phyloP scores from a whole-genome alignment of 2,113 vertebrate genomes.

The Oncorhynchus keta region DNA sequence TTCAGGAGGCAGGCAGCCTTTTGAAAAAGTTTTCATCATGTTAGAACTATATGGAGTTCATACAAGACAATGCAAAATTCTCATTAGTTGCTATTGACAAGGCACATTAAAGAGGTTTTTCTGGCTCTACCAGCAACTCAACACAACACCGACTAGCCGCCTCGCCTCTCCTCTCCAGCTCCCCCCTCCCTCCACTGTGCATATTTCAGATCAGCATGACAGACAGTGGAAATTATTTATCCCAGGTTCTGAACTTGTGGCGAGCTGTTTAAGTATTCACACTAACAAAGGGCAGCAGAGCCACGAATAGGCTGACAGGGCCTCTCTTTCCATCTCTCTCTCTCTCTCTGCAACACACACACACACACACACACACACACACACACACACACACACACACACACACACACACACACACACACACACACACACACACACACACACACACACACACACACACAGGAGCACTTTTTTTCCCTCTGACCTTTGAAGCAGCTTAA shows the following conservation, averaged over 20 bases:
- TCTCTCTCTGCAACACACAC: constrained; percentile 3
- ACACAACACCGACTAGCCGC: constrained; percentile 33
- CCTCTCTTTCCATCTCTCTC: constrained; percentile 46
- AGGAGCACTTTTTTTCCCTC: too few species aligned
- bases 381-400: too few species aligned
- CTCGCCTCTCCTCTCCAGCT: constrained; percentile 20
- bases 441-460: too few species aligned
- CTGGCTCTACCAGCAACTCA: constrained; percentile 48
- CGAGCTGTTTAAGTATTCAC: too few species aligned
- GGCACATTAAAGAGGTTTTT: constrained; percentile 73
- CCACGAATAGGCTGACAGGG: constrained; percentile 74
- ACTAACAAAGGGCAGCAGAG: constrained; percentile 80
- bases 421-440: too few species aligned
- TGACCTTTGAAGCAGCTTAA: too few species aligned
- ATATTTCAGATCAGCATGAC: constrained; percentile 78
- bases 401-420: too few species aligned
- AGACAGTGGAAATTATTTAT: constrained; percentile 80
- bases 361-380: neutral
- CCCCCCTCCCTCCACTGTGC: constrained; percentile 46
- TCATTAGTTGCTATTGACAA: constrained; percentile 76
- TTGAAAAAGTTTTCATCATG: constrained; percentile 69
- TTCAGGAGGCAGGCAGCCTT: constrained; percentile 58
- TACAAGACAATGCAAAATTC: constrained; percentile 67
- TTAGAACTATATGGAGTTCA: constrained; percentile 57
- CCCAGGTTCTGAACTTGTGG: too few species aligned